These are phyloP conservation scores for Euthynnus affinis DNA, from an alignment of 2,797 vertebrate genomes.

Conservation along the genomic window DNA sequence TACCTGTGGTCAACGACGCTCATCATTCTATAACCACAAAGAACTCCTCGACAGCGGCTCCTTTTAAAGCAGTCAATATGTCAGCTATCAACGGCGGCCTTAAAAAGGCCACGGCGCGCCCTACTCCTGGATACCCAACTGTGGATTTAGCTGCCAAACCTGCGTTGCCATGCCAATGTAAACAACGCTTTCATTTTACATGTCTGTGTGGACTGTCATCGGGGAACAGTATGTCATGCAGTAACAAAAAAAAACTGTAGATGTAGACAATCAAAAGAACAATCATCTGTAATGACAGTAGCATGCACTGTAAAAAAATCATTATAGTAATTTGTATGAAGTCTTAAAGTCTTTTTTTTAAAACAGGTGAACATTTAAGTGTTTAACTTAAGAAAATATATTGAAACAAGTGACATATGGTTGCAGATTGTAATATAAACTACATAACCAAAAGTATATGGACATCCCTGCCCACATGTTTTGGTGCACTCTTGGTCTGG, in stretches of 20 bases:
- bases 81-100: background rate
- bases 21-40: slow-evolving; percentile 59
- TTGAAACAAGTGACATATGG: background rate
- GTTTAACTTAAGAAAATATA: background rate
- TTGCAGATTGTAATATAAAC: background rate
- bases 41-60: slow-evolving; percentile 29
- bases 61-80: background rate
- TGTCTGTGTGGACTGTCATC: slow-evolving; percentile 87
- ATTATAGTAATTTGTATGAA: slow-evolving; percentile 22
- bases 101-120: slow-evolving; percentile 37
- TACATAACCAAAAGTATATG: slow-evolving; percentile 12
- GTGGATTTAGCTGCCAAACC: slow-evolving; percentile 34
- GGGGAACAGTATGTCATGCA: slow-evolving; percentile 88
- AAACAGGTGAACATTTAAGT: background rate
- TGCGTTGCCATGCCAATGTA: slow-evolving; percentile 81
- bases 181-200: slow-evolving; percentile 79
- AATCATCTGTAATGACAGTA: slow-evolving; percentile 27
- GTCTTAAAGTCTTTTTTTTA: slow-evolving; percentile 60
- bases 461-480: background rate
- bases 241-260: slow-evolving; percentile 73
- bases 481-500: background rate
- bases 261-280: slow-evolving; percentile 59
- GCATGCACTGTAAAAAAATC: slow-evolving; percentile 16
- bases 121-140: slow-evolving; percentile 41
- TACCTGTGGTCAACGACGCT: slow-evolving; percentile 10